A percentile compares a stretch with the other conserved stretches of the same genome.
phyloP scores from a whole-genome alignment of 1,140 invertebrate species.

The Papilio polytes region DNA sequence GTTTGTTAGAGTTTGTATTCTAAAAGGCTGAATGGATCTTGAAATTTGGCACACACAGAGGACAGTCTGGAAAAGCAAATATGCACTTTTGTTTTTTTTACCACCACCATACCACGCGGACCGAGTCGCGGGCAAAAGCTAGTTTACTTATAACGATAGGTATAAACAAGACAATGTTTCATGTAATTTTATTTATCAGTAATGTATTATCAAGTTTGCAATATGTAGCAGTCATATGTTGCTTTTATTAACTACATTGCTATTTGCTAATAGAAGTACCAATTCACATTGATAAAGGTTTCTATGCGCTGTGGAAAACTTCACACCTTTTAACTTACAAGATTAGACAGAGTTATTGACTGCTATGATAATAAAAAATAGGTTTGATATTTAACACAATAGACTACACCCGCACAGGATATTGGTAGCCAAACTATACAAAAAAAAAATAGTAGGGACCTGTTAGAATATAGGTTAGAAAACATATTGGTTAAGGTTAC shows the following conservation, averaged over 20 bases:
- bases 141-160: neutral
- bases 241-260: neutral
- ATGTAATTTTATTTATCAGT: neutral
- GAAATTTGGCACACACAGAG: too few relatives aligned
- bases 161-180: neutral
- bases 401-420: neutral
- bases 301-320: neutral
- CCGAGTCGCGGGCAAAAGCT: too few relatives aligned
- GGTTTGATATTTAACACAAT: neutral
- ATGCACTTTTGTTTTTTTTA: too few relatives aligned
- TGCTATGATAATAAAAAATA: neutral
- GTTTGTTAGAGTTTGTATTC: too few relatives aligned
- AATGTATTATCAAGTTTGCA: neutral
- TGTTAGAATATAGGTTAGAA: too few relatives aligned
- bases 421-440: neutral
- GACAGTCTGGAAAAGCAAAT: too few relatives aligned
- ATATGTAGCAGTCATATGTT: neutral
- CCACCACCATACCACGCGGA: too few relatives aligned
- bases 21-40: too few relatives aligned
- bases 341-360: neutral
- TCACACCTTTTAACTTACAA: neutral
- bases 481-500: too few relatives aligned
- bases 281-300: neutral
- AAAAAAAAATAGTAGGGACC: too few relatives aligned
- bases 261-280: neutral